phyloP scores from a whole-genome alignment of 2,888 invertebrate species.

The Zaprionus lineosus region DNA sequence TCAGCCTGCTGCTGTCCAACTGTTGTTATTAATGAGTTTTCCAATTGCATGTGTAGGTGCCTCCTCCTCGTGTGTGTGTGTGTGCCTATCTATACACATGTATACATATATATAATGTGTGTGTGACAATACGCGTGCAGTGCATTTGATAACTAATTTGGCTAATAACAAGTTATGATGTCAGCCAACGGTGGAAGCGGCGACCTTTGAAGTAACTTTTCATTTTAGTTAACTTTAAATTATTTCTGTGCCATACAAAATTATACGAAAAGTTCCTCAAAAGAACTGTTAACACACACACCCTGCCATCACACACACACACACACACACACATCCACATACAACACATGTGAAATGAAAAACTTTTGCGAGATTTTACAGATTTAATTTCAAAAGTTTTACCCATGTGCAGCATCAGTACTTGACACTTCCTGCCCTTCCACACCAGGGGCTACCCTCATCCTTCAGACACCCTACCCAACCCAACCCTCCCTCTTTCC shows the following conservation, averaged over 20 bases:
- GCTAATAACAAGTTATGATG: slow-evolving; percentile 55
- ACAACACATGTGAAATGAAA: slow-evolving; percentile 9
- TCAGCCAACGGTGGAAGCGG: slow-evolving; percentile 14
- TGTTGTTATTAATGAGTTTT: slow-evolving; percentile 69
- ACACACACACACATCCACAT: slow-evolving; percentile 9
- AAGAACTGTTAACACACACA: slow-evolving; percentile 26
- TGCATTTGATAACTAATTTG: slow-evolving; percentile 58
- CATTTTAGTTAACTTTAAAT: slow-evolving; percentile 45
- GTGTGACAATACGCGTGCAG: slow-evolving; percentile 32
- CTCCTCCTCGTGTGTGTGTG: not conserved
- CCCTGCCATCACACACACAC: slow-evolving; percentile 7
- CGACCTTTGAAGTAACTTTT: slow-evolving; percentile 17
- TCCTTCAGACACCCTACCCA: no score
- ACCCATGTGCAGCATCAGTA: slow-evolving; percentile 35
- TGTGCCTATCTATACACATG: slow-evolving; percentile 1
- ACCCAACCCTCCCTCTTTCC: not conserved
- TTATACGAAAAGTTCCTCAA: slow-evolving; percentile 56
- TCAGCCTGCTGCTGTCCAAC: not conserved
- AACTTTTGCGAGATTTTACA: slow-evolving; percentile 62
- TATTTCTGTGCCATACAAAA: slow-evolving; percentile 49
- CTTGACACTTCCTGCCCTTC: not conserved
- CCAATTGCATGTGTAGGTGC: slow-evolving; percentile 11
- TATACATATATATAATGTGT: slow-evolving; percentile 4
- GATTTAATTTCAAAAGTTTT: slow-evolving; percentile 68
- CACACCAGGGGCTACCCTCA: no score